A percentile compares a stretch with the other conserved stretches of the same genome.
Conservation (phyloP, 2,888 invertebrate genomes). For the Antitype chi region DNA sequence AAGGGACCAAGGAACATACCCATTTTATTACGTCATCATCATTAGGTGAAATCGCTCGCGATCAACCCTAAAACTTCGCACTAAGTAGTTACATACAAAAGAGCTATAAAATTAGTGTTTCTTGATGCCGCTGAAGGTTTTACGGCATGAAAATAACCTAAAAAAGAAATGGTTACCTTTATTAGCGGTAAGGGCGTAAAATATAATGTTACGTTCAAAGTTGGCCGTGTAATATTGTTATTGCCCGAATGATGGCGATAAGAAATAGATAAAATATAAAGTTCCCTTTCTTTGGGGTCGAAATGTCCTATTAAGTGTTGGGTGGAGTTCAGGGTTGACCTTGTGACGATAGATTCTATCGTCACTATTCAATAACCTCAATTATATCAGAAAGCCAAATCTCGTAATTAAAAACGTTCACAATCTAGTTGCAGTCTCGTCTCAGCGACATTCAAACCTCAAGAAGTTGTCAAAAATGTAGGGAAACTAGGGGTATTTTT, state of each 20-base stretch:
- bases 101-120: slow-evolving; percentile 60
- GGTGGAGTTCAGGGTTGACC: background rate
- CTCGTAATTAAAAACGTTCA: no score
- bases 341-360: background rate
- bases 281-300: slow-evolving; percentile 40
- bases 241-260: slow-evolving; percentile 42
- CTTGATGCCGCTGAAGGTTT: slow-evolving; percentile 48
- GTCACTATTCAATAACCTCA: no score
- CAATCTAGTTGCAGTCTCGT: no score
- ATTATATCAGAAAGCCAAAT: no score
- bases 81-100: slow-evolving; percentile 51
- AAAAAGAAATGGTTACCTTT: slow-evolving; percentile 53
- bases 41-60: slow-evolving; percentile 67
- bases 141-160: slow-evolving; percentile 48
- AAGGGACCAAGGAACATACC: slow-evolving; percentile 63
- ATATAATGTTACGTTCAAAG: slow-evolving; percentile 47
- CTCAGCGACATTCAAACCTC: no score
- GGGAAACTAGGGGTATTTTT: no score
- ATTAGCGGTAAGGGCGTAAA: slow-evolving; percentile 43
- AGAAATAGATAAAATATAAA: slow-evolving; percentile 45
- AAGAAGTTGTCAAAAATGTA: no score
- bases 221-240: slow-evolving; percentile 46
- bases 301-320: slow-evolving; percentile 34
- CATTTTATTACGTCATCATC: slow-evolving; percentile 72
- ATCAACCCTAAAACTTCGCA: slow-evolving; percentile 66